Evolutionary conservation across 2,888 invertebrate genomes (phyloP), one percentile per base, ranked within the genome.

Genomic region (Girardia tigrina): DNA sequence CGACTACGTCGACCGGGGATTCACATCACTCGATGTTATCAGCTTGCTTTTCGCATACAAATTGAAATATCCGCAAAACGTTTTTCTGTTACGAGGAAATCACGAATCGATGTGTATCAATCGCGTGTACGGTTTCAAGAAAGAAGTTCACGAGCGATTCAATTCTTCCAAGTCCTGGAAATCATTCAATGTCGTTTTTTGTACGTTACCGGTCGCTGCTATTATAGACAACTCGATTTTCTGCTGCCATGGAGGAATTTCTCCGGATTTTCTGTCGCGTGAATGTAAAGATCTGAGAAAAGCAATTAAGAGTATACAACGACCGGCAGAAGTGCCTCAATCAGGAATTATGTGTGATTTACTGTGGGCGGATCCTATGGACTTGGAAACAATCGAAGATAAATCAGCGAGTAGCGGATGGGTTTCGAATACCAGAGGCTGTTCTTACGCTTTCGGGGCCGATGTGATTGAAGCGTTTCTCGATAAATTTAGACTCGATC

Each of bases 321-420:
- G 71, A n/a, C 75, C 75, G 8, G 6, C 71, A 8, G 75, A 75
- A 75, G 73, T 75, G 8, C 75, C 75, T 8, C 8, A 23, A 26
- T 26, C n/a, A 26, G 75, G 75, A 28, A 28, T 75, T 8, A 26
- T 75, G 8, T 75, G 75, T 75, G 75, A 75, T 29, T 26, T 75
- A 26, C 74, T 75, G 4, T 75, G 75, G 75, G 23, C 75, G 2
- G 75, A 75, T 75, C 75, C 75, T 8, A 75, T 75, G 75, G 73
- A 75, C n/a, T 6, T 8, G n/a, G 29, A 75, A n/a, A 73, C 8
- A 14, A 23, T 14, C 16, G 75, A 75, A 8, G 27, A 75, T 4
- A 36, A 36, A 36, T 36, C 36, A 12, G 8, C 36, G 16, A 20
- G 20, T 8, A 28, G 8, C 20, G 75, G 75, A 16, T 75, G 75